These are phyloP conservation scores for Taurulus bubalis DNA, from an alignment of 2,113 vertebrate species.

Conservation along the genomic window DNA sequence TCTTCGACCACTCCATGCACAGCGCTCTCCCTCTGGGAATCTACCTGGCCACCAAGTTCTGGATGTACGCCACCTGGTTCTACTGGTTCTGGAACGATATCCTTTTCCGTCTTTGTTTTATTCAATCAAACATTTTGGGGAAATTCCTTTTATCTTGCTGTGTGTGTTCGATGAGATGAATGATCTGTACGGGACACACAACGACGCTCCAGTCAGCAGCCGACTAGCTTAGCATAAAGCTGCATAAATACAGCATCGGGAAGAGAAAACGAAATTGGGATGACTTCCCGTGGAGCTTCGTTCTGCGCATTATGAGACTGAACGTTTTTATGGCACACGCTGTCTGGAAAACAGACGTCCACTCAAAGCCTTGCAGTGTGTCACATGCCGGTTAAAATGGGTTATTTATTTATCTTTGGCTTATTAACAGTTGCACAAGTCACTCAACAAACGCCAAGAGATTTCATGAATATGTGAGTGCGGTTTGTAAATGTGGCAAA, in stretches of 20 bases:
- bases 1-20: conserved; percentile 99
- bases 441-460: not conserved
- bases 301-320: not conserved
- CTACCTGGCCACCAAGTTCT: conserved; percentile 99
- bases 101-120: conserved; percentile 82
- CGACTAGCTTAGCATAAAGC: not conserved
- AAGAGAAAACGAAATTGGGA: not conserved
- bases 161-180: not conserved
- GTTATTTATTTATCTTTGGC: not conserved
- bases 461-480: conserved; percentile 3
- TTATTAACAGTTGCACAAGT: not conserved
- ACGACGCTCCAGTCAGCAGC: not conserved
- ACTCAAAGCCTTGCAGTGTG: not conserved
- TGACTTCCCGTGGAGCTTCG: not conserved
- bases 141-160: not conserved
- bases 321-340: not conserved
- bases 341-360: not conserved
- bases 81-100: conserved; percentile 99
- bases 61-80: conserved; percentile 99
- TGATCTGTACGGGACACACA: not conserved
- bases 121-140: not conserved
- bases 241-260: not conserved
- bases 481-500: not conserved
- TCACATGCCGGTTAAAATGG: not conserved
- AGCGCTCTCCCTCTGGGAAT: conserved; percentile 98